Base-by-base conservation (phyloP, 2,888 invertebrate genomes). In the Tipula confusa region DNA sequence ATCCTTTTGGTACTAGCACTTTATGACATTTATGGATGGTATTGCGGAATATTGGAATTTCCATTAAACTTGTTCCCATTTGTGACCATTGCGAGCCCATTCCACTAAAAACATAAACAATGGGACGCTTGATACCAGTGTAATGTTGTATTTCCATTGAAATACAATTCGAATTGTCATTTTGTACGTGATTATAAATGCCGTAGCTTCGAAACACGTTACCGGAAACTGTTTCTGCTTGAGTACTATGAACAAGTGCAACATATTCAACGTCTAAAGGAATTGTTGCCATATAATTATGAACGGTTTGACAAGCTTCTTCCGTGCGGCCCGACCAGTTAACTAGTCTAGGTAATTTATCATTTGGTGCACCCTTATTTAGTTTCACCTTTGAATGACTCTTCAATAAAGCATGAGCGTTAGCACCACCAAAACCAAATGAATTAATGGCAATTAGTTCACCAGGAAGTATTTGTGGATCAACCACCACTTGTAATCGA, bases 361-460 rank as follows among this genome's bases (percentile, higher is more conserved):
- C 95, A 0, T 87, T 86, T 0, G 95, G 93, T 13, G 91, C 87
- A 13, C 92, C 93, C 0, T 91, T 89, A 87, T 94, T 94, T 0
- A 82, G 11, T 83, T 90, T 89, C 0, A 86, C 24, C 82, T 88
- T 89, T 0, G 86, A 85, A 82, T 84, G 83, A 0, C 86, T 87
- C 79, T 86, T 86, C 0, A 89, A 84, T 0, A 90, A 84, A 0
- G 87, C 87, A 85, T 89, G 89, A 82, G 94, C 94, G 87, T 97
- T 97, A 2, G 95, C 94, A 0, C 98, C 98, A 31, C 98, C 98
- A 87, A 98, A 98, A 0, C 98, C 98, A 88, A 98, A 98, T 7
- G 96, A 97, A 90, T 96, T 98, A 29, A 98, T 91, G 2, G 95
- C 97, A 29, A 94, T 93, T 87, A 94, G 91, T 18, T 95, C 95